Conservation (phyloP, 1,140 invertebrate species). For the Drosophila malerkotliana region DNA sequence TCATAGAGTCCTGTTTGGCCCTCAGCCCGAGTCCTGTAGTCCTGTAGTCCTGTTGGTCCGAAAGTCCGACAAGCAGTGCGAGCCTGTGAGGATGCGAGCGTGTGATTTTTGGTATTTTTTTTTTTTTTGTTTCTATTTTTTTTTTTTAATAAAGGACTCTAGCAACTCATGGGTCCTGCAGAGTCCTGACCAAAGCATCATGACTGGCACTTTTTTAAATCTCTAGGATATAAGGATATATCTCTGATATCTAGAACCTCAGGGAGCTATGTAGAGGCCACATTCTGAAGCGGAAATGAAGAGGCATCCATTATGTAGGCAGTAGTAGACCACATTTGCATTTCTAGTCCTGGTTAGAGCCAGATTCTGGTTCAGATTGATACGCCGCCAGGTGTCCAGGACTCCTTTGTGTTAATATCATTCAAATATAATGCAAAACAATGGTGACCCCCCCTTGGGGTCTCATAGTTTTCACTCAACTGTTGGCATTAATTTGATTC, state of each 20-base stretch:
- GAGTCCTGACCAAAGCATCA: not conserved
- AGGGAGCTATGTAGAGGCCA: too few species aligned
- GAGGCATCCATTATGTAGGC: constrained; percentile 39
- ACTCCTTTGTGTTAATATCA: constrained; percentile 42
- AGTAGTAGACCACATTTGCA: too few species aligned
- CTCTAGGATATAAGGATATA: not conserved
- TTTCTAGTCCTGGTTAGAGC: not conserved
- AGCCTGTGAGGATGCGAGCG: not conserved
- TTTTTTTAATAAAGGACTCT: constrained; percentile 24
- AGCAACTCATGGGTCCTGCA: constrained; percentile 12
- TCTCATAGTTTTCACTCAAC: constrained; percentile 57
- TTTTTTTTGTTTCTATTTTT: not conserved
- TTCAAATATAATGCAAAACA: constrained; percentile 67
- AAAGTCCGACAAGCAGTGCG: constrained; percentile 11
- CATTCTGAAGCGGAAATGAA: constrained; percentile 42
- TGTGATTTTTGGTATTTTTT: constrained; percentile 4
- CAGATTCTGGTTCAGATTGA: not conserved
- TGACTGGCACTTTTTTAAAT: not conserved
- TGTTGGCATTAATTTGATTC: constrained; percentile 68
- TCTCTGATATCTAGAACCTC: too few species aligned
- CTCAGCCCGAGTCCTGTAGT: not conserved
- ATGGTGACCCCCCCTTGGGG: constrained; percentile 19
- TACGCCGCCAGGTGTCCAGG: constrained; percentile 9
- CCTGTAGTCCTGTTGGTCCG: constrained; percentile 4
- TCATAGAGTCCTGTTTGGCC: not conserved